phyloP scores from a whole-genome alignment of 2,113 vertebrate species.

The Maccullochella peelii region DNA sequence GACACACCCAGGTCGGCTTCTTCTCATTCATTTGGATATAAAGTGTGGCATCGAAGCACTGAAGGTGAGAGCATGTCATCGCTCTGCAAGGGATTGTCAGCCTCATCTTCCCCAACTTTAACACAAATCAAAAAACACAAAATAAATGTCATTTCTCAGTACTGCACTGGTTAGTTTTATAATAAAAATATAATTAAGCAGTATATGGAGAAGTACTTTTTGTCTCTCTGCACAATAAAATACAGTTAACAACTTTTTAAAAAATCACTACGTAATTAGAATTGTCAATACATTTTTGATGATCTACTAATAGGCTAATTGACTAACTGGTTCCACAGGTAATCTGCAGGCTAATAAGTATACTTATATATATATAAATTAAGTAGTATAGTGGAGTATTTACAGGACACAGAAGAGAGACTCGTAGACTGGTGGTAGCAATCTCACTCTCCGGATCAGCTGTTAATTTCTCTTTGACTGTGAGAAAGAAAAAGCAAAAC shows the following conservation, averaged over 20 bases:
- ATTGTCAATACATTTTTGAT: not conserved
- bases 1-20: conserved; percentile 98
- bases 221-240: not conserved
- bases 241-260: too few relatives aligned
- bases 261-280: not conserved
- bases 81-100: conserved; percentile 94
- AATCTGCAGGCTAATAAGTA: not conserved
- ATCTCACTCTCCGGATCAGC: conserved; percentile 99
- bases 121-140: conserved; percentile 24
- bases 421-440: conserved; percentile 96
- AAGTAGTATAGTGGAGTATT: conserved; percentile 67
- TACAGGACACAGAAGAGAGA: conserved; percentile 98
- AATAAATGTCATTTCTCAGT: not conserved
- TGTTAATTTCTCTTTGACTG: conserved; percentile 98
- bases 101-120: conserved; percentile 98
- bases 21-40: conserved; percentile 99
- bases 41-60: conserved; percentile 97
- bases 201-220: not conserved
- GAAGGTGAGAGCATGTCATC: conserved; percentile 95
- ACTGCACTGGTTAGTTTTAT: not conserved
- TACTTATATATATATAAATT: not conserved
- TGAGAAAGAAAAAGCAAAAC: conserved; percentile 22
- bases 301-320: not conserved
- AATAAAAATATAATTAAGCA: not conserved
- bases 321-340: not conserved